Evolutionary conservation across 2,113 vertebrate species (phyloP), one percentile per base, ranked within the genome.

Genomic region (Odocoileus virginianus): DNA sequence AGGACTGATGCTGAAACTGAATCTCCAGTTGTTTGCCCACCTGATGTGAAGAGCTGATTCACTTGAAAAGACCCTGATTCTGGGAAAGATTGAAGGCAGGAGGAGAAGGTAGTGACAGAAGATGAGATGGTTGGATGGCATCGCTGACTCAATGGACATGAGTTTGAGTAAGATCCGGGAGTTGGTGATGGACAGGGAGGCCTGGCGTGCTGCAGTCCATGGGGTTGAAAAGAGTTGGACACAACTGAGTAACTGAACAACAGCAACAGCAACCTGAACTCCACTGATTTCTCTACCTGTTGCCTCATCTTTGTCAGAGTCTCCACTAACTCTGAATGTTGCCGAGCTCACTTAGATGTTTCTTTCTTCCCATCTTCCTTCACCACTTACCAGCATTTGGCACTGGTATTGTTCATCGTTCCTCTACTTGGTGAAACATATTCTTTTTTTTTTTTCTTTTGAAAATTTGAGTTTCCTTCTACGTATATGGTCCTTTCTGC

Each of bases 181-280:
- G 23, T 12, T 71, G 67, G 10, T 40, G 19, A 40, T 25, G 36
- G 71, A 43, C 6, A 13, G 12, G 40, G 40, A 27, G 40, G 71
- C 71, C 40, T 76, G 71, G 71, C 1, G 0, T 27, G 11, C 71
- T 76, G 23, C 71, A 27, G 67, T 40, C 67, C 67, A 40, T 25
- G 36, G 36, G 67, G n/a, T 74, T 2, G 0, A 5, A 6, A 25
- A 14, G 23, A 27, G 36, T 27, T 1, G 0, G 36, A 43, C 11
- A 43, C 6, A 0, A 2, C 12, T 27, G 0, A 76, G 40, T 0
- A 3, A 2, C 6, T 76, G 36, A 76, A 43, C 71, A 40, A 6
- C 19, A 10, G 2, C 67, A 40, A 1, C 40, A 25, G 23, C 71
- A 43, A 1, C 47, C 25, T 64, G 23, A 28, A 17, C 23, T 11